Evolutionary conservation across 2,888 invertebrate genomes (phyloP).

Genomic region (Tubulanus polymorphus): DNA sequence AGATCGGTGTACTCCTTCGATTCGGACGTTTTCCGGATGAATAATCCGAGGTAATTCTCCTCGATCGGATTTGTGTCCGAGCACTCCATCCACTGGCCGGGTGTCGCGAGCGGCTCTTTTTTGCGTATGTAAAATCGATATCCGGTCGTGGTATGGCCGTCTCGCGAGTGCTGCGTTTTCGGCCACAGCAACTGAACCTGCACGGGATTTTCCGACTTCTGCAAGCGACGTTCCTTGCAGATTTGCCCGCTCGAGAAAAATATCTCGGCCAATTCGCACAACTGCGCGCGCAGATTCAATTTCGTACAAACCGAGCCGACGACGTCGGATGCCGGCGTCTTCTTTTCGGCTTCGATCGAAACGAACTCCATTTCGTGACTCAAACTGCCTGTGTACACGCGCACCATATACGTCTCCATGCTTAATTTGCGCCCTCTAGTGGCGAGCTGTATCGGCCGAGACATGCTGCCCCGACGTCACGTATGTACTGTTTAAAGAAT

Average conservation of each 20-base stretch:
- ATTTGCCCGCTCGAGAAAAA: conserved; percentile 81
- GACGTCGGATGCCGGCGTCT: conserved; percentile 61
- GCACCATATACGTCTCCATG: conserved; percentile 46
- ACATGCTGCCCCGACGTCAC: conserved; percentile 2
- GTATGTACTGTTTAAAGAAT: no score
- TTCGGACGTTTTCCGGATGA: conserved; percentile 79
- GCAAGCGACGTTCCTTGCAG: conserved; percentile 86
- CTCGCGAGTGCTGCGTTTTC: conserved; percentile 29
- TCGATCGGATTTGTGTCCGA: conserved; percentile 57
- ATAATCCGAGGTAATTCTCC: conserved; percentile 88
- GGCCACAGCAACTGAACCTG: conserved; percentile 57
- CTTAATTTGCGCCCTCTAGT: no score
- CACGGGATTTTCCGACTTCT: conserved; percentile 61
- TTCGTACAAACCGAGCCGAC: conserved; percentile 33
- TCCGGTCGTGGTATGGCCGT: conserved; percentile 31
- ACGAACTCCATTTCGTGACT: conserved; percentile 35
- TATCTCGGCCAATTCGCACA: conserved; percentile 61
- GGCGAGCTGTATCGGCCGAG: background rate
- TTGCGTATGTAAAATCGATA: conserved; percentile 81
- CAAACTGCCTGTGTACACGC: conserved; percentile 40
- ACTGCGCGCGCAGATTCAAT: conserved; percentile 27
- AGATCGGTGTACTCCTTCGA: conserved; percentile 93
- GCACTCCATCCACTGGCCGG: conserved; percentile 70
- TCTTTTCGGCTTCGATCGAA: conserved; percentile 42
- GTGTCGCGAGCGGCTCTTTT: conserved; percentile 56